Evolutionary conservation across 2,888 invertebrate species (phyloP), one percentile per base, ranked within the genome.

Genomic region (Nomada ferruginata): DNA sequence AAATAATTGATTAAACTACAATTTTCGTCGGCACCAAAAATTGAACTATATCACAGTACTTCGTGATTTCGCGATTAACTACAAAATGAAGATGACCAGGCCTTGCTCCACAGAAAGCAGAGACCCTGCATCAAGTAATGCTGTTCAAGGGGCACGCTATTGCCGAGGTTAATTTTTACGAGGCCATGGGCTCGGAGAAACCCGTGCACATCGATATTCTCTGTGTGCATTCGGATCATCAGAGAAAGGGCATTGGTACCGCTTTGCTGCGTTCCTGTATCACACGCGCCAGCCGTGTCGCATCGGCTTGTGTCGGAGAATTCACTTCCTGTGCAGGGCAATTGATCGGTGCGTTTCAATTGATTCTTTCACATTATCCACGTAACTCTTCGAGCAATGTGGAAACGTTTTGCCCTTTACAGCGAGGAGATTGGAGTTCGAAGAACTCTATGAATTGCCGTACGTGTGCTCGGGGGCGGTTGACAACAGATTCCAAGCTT

Each of bases 221-320:
- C 1, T 90, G 84, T 36, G 90, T 91, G 9, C 55, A 78, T 0
- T 68, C 76, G 0, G 26, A 75, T 18, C 83, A 87, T 72, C 77
- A 71, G 23, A 73, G 29, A 0, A 72, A 72, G n/a, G 91, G 90
- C 10, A 75, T 91, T n/a, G 91, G 86, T 0, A 89, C 89, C 2
- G 82, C 89, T 3, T 76, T 91, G 50, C 29, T 89, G 18, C 85
- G 85, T 36, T 87, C 89, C 18, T 91, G 88, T 55, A 10, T 91
- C 9, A 44, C 52, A 18, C 85, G 78, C 74, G 70, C 80, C 1
- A 80, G 72, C n/a, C 50, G 60, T 20, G 13, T 72, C 2, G 29
- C 68, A 5, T 50, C 84, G 0, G 60, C 83, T 7, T 89, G 89
- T 63, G 75, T 89, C 50, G 91, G 85, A 2, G 76, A 81, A 59